Evolutionary conservation across 2,113 vertebrate genomes (phyloP), one percentile per base, ranked within the genome.

Genomic region (Dipodomys stephensi): DNA sequence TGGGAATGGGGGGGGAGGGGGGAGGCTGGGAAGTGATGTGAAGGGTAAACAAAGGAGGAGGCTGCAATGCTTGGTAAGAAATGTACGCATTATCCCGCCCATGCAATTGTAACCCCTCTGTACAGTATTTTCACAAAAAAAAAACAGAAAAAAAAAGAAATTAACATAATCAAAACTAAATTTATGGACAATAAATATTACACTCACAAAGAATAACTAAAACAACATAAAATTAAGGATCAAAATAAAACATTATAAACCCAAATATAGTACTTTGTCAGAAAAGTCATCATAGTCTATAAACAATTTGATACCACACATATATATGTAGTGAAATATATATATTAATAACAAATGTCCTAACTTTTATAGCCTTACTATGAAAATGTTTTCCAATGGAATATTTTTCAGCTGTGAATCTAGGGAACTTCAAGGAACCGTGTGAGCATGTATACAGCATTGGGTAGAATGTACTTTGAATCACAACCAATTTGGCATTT

Each of bases 361-460:
- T 93, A 88, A 71, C 87, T 93, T 72, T 93, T 77, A 53, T 82
- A 46, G 89, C 93, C 44, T 97, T 94, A 95, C 91, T 92, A 77
- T 74, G 69, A 11, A 92, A 96, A n/a, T 57, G 16, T 95, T 93
- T 95, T 91, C 13, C 94, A 53, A 84, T 76, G 84, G 79, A 93
- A 60, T 23, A 0, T 94, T 92, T 90, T 87, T 96, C 32, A 78
- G n/a, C 13, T 77, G 46, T 28, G 30, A 18, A 3, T 0, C 12
- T 78, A 69, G 44, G 32, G 20, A 9, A 25, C 74, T 64, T 3
- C 27, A 53, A 57, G 22, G 11, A 30, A 73, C 25, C 49, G 53
- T 15, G 1, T 73, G 1, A 67, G 10, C 4, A 78, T 16, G 9
- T 65, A 3, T 44, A 78, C 28, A 68, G 27, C 49, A 69, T 44